Percentiles rank a stretch among this genome's conserved stretches.
These are phyloP conservation scores for Napeogenes sylphis DNA, from an alignment of 2,888 invertebrate genomes.

Conservation along the genomic window DNA sequence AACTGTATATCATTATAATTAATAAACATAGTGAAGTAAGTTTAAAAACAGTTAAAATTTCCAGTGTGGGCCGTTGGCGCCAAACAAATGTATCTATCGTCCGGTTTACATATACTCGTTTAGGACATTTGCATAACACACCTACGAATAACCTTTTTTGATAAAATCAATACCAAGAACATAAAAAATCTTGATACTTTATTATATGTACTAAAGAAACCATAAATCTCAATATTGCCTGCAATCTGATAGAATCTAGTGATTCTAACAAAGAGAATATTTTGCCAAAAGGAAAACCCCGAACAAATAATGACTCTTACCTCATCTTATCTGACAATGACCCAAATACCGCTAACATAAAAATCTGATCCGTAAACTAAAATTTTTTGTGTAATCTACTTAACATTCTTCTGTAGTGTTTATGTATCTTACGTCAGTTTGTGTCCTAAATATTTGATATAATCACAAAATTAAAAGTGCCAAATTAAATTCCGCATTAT, in stretches of 20 bases:
- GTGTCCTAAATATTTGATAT: constrained; percentile 19
- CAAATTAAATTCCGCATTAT: no score
- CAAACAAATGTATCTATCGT: constrained; percentile 20
- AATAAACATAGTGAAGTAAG: constrained; percentile 1
- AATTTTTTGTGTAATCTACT: constrained; percentile 29
- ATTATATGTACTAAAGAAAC: no score
- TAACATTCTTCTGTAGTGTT: constrained; percentile 27
- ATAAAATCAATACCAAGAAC: no score
- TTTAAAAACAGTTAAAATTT: constrained; percentile 13
- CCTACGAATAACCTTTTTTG: not conserved
- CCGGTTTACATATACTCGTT: constrained; percentile 29
- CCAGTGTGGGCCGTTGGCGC: constrained; percentile 27
- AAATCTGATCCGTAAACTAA: constrained; percentile 53
- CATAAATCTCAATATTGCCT: no score
- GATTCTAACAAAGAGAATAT: constrained; percentile 13
- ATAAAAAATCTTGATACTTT: no score
- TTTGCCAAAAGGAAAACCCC: constrained; percentile 50
- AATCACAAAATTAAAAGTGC: not conserved
- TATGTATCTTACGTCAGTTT: constrained; percentile 19
- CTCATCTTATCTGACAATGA: constrained; percentile 32
- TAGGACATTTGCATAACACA: constrained; percentile 39
- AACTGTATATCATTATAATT: no score
- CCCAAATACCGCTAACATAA: constrained; percentile 48
- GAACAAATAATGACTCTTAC: constrained; percentile 20
- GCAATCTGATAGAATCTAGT: no score